These are phyloP conservation scores for Acheta domesticus DNA, from an alignment of 2,888 invertebrate species.

Conservation along the genomic window DNA sequence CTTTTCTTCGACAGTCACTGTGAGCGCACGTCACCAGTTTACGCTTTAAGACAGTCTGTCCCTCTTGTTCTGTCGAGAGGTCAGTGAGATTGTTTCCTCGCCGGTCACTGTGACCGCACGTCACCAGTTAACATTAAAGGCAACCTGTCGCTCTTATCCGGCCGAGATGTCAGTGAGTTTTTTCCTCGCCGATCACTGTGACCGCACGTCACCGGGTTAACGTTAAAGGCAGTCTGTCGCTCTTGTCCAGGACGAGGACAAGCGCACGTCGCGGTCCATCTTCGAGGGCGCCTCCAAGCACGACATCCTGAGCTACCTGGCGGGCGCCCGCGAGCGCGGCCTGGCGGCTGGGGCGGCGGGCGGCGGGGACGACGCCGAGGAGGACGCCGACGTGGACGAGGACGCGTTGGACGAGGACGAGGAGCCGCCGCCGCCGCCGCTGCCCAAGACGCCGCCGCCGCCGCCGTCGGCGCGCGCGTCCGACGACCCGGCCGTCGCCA, in stretches of 20 bases:
- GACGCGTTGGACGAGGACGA: conserved; percentile 41
- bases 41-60: too few relatives aligned
- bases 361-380: conserved; percentile 35
- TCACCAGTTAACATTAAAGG: too few relatives aligned
- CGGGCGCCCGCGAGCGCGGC: conserved; percentile 78
- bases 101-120: too few relatives aligned
- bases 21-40: too few relatives aligned
- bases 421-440: conserved; percentile 64
- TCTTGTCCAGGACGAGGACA: conserved; percentile 26
- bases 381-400: conserved; percentile 29
- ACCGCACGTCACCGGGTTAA: too few relatives aligned
- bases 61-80: too few relatives aligned
- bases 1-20: too few relatives aligned
- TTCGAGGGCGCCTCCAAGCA: conserved; percentile 83
- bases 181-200: too few relatives aligned
- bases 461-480: conserved; percentile 55
- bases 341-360: conserved; percentile 49
- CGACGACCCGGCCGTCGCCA: conserved; percentile 48
- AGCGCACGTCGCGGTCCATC: conserved; percentile 33
- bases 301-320: conserved; percentile 83
- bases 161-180: too few relatives aligned
- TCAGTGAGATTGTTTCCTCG: too few relatives aligned
- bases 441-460: conserved; percentile 73
- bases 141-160: too few relatives aligned
- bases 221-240: background rate